These are phyloP conservation scores for Ascidia mentula DNA, from an alignment of 23 tunicate species.

Conservation along the genomic window DNA sequence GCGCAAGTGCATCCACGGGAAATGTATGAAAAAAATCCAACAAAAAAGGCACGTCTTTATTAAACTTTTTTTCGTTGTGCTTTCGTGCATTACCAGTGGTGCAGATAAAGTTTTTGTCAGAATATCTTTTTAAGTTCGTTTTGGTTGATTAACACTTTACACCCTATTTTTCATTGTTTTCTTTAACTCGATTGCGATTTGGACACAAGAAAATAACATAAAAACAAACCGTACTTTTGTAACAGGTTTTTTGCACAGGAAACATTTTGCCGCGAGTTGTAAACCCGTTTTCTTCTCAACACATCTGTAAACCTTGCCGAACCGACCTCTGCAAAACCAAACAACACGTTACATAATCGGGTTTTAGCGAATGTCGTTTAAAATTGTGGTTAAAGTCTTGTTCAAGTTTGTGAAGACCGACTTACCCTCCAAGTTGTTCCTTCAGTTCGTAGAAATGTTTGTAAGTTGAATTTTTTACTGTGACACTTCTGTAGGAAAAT, in stretches of 20 bases:
- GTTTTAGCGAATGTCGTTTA: too few species aligned
- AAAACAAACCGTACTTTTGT: conserved; percentile 27
- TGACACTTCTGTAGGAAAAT: conserved; percentile 60
- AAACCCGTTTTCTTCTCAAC: conserved; percentile 87
- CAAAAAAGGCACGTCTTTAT: too few species aligned
- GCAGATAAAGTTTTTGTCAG: too few species aligned
- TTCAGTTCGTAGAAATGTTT: conserved; percentile 88
- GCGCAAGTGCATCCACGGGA: too few species aligned
- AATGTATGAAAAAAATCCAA: too few species aligned
- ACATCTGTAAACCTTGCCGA: conserved; percentile 83
- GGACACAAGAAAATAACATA: too few species aligned
- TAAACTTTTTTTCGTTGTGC: too few species aligned
- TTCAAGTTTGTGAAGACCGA: not conserved
- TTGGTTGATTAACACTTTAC: too few species aligned
- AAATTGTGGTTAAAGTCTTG: not conserved
- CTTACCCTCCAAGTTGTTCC: conserved; percentile 85
- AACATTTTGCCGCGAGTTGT: conserved; percentile 79
- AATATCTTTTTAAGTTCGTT: too few species aligned
- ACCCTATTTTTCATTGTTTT: too few species aligned
- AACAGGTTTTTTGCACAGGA: conserved; percentile 68
- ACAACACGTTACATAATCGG: not conserved
- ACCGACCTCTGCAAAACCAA: conserved; percentile 62
- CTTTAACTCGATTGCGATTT: too few species aligned
- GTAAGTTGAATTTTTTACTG: conserved; percentile 69
- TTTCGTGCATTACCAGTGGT: too few species aligned